Evolutionary conservation across 2,113 vertebrate species (phyloP), one percentile per base, ranked within the genome.

Genomic region (Rhynchomys soricoides): DNA sequence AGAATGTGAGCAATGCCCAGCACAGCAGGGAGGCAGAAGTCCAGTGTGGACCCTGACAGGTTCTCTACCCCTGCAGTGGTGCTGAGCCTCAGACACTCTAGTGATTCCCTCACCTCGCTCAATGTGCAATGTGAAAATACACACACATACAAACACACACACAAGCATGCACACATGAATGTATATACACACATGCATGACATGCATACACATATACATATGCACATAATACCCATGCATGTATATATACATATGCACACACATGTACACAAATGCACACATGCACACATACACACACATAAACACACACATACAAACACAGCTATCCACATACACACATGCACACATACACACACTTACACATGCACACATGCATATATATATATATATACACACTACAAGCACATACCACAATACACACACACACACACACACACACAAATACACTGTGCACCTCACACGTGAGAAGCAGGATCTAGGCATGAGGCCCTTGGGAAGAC

Each of bases 161-260:
- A 66, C 29, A 66, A 22, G 11, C n/a, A 4, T 40, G 15, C n/a
- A n/a, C n/a, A n/a, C n/a, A n/a, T n/a, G n/a, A n/a, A n/a, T n/a
- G n/a, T n/a, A n/a, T 22, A 21, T 10, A 31, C 29, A 31, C 64
- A 66, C 29, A 66, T 40, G 11, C n/a, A 4, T 40, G 15, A 59
- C 57, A 22, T n/a, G 8, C 64, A 50, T 8, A 19, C 68, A 71
- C 31, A 4, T 19, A 43, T 6, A 19, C 40, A 74, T 22, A 74
- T 21, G 11, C n/a, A n/a, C n/a, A n/a, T n/a, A n/a, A n/a, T 1
- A 7, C 5, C 5, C 43, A 31, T 5, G n/a, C n/a, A 52, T 1
- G 55, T 2, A n/a, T 5, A 71, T 7, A 45, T 21, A 24, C n/a
- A 74, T 4, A 74, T 26, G 24, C 12, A 75, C 3, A 13, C 13